Evolutionary conservation across 2,888 invertebrate species (phyloP).

Genomic region (Micoletzkya japonica): DNA sequence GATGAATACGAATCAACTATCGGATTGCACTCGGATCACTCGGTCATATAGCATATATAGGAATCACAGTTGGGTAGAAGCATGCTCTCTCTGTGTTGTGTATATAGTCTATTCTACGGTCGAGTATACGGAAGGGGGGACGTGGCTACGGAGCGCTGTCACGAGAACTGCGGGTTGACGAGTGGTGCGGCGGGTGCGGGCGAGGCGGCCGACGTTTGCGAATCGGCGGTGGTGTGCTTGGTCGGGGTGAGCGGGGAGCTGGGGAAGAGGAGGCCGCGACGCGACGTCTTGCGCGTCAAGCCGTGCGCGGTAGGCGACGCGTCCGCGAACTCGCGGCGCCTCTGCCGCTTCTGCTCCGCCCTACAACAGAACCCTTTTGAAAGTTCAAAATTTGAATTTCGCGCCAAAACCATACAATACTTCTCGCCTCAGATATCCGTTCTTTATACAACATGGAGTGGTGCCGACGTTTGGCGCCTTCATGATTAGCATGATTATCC

Average conservation of each 20-base stretch:
- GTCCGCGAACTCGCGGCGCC: not conserved
- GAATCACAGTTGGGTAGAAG: no score
- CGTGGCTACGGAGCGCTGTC: no score
- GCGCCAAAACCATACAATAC: not conserved
- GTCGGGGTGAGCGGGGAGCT: not conserved
- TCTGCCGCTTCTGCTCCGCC: not conserved
- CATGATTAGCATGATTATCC: constrained; percentile 30
- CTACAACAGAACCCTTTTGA: not conserved
- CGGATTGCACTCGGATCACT: no score
- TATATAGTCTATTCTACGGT: no score
- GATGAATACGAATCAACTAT: no score
- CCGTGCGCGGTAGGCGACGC: not conserved
- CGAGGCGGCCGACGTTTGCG: no score
- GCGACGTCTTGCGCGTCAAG: constrained; percentile 2
- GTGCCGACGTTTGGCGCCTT: constrained; percentile 25
- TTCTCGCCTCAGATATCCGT: constrained; percentile 28
- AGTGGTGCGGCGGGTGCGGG: not conserved
- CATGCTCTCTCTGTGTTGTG: no score
- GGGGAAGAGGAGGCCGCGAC: not conserved
- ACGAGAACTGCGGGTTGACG: constrained; percentile 21
- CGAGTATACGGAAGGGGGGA: no score
- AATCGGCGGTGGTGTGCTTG: not conserved
- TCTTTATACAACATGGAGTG: constrained; percentile 31
- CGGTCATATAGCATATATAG: no score
- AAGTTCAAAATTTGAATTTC: not conserved